phyloP scores from a whole-genome alignment of 2,113 vertebrate genomes.

The Paratilapia polleni region DNA sequence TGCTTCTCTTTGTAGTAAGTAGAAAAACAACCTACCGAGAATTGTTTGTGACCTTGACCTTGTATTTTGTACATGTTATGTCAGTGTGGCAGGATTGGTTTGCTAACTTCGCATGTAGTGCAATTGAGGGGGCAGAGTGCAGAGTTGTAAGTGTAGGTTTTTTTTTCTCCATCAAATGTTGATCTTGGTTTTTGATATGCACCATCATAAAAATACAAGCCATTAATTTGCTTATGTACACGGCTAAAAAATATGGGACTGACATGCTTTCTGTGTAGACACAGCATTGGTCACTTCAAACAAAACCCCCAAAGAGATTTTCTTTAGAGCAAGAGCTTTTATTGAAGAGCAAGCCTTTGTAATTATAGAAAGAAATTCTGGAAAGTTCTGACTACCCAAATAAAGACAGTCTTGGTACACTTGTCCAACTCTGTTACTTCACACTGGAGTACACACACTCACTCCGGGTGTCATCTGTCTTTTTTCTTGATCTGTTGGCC shows the following conservation, averaged over 20 bases:
- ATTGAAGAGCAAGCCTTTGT: not conserved
- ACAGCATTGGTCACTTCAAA: not conserved
- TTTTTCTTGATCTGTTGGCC: not conserved
- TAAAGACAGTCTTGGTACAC: rapidly evolving
- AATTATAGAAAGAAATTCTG: not conserved
- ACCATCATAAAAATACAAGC: not conserved
- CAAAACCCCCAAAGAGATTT: rapidly evolving
- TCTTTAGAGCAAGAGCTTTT: rapidly evolving
- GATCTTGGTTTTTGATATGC: rapidly evolving
- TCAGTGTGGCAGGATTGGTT: not conserved
- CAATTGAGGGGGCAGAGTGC: not conserved
- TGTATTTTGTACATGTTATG: not conserved
- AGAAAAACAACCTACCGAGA: not conserved
- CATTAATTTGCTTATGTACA: too few relatives aligned
- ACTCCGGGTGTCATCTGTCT: rapidly evolving
- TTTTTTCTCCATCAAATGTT: not conserved
- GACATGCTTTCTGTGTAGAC: not conserved
- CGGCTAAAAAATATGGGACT: too few relatives aligned
- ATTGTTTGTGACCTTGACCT: rapidly evolving
- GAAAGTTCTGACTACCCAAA: not conserved
- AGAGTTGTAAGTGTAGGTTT: not conserved
- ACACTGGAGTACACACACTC: slow-evolving; percentile 46
- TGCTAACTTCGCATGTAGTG: not conserved
- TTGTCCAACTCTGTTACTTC: not conserved
- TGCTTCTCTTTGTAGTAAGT: rapidly evolving